Percentiles rank a stretch among this genome's conserved stretches.
Evolutionary conservation across 2,113 vertebrate species (phyloP).

Genomic region (Elgaria multicarinata): DNA sequence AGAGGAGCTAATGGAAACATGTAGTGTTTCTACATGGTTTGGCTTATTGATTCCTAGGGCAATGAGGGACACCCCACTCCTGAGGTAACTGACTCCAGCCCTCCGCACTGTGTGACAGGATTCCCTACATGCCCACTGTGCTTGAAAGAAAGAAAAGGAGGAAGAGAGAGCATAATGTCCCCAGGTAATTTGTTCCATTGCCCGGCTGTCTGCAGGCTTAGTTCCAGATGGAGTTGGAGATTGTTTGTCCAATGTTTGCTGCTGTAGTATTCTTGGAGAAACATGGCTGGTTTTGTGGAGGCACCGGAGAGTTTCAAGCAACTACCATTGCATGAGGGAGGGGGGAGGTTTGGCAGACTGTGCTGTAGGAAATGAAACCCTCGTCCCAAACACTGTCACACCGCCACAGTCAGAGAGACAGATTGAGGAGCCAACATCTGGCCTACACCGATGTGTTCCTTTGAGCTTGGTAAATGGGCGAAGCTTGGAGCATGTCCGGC

Average conservation of each 20-base stretch:
- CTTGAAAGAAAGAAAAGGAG: not conserved
- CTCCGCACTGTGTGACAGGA: not conserved
- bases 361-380: not conserved
- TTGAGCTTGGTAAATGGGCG: conserved; percentile 40
- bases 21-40: not conserved
- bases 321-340: not conserved
- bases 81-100: not conserved
- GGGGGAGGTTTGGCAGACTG: not conserved
- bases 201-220: not conserved
- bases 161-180: not conserved
- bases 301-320: not conserved
- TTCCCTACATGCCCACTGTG: not conserved
- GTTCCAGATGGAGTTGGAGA: not conserved
- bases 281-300: not conserved
- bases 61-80: not conserved
- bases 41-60: conserved; percentile 7
- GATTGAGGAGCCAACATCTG: rapidly evolving
- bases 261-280: not conserved
- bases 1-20: not conserved
- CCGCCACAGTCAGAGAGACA: conserved; percentile 27
- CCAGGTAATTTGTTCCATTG: not conserved
- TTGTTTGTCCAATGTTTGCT: not conserved
- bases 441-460: conserved; percentile 40
- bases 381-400: conserved; percentile 51
- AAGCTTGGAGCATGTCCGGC: conserved; percentile 37